Evolutionary conservation across 1,140 invertebrate species (phyloP).

Genomic region (Hylaeus anthracinus): DNA sequence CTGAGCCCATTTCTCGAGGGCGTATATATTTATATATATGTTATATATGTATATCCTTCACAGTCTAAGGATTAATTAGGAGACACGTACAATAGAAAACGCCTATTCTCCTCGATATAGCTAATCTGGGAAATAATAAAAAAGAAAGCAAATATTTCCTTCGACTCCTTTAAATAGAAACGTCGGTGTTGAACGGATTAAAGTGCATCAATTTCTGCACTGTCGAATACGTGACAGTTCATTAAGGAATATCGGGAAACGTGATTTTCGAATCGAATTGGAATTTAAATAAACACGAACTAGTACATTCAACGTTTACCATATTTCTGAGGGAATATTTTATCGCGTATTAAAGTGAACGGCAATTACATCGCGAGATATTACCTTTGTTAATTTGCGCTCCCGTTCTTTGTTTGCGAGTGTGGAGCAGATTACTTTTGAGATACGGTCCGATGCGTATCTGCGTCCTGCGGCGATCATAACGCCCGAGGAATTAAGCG

Average conservation of each 20-base stretch:
- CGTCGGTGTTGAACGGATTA: no score
- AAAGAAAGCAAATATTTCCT: no score
- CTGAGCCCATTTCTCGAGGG: no score
- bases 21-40: no score
- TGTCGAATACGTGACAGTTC: not conserved
- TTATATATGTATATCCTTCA: no score
- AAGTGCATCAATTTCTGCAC: no score
- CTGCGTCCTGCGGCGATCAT: conserved; percentile 51
- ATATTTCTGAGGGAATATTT: conserved; percentile 1
- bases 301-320: not conserved
- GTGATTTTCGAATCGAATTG: not conserved
- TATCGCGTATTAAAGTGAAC: not conserved
- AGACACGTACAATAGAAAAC: no score
- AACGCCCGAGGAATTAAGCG: conserved; percentile 52
- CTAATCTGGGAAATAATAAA: no score
- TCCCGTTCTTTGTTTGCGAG: conserved; percentile 27
- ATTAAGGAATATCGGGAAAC: not conserved
- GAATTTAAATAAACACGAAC: not conserved
- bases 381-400: conserved; percentile 12
- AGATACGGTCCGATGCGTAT: conserved; percentile 28
- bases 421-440: conserved; percentile 51
- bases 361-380: conserved; percentile 5
- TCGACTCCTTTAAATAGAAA: no score
- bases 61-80: no score
- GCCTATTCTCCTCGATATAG: no score